These are phyloP conservation scores for Probaryconus sp. DNA, from an alignment of 1,140 invertebrate genomes.

Conservation along the genomic window DNA sequence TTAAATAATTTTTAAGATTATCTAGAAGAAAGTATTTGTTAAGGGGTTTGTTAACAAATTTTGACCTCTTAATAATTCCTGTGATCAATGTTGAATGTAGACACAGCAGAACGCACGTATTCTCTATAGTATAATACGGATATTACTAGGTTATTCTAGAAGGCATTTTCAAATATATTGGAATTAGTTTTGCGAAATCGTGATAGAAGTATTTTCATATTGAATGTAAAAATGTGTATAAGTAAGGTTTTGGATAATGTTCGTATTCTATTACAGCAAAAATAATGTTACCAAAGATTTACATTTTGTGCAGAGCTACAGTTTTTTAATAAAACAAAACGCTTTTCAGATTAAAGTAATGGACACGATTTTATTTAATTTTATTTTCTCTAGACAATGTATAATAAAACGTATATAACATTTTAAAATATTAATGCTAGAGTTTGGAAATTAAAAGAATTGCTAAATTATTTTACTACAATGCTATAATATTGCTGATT, in stretches of 20 bases:
- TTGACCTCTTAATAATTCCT: slow-evolving; percentile 21
- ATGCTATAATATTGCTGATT: too few relatives aligned
- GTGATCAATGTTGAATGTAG: slow-evolving; percentile 24
- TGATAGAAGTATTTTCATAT: slow-evolving; percentile 48
- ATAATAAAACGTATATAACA: too few relatives aligned
- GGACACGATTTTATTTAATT: neutral
- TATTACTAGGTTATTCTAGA: slow-evolving; percentile 22
- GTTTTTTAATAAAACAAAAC: slow-evolving; percentile 1
- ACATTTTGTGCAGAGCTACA: slow-evolving; percentile 13
- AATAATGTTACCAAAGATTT: slow-evolving; percentile 39
- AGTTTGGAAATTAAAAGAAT: too few relatives aligned
- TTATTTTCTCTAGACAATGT: too few relatives aligned
- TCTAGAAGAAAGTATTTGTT: slow-evolving; percentile 13
- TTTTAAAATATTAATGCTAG: too few relatives aligned
- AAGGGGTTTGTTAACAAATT: too few relatives aligned
- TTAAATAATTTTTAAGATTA: slow-evolving; percentile 2
- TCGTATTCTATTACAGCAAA: slow-evolving; percentile 36
- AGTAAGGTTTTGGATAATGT: slow-evolving; percentile 40
- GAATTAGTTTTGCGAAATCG: slow-evolving; percentile 30
- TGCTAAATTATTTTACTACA: too few relatives aligned
- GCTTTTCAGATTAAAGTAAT: slow-evolving; percentile 1
- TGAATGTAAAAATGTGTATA: slow-evolving; percentile 28
- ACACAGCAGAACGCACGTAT: slow-evolving; percentile 28
- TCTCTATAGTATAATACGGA: slow-evolving; percentile 9
- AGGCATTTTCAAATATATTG: slow-evolving; percentile 33